Percentiles rank a stretch among this genome's conserved stretches.
phyloP scores from a whole-genome alignment of 2,888 invertebrate species.

The Troides oblongomaculatus region DNA sequence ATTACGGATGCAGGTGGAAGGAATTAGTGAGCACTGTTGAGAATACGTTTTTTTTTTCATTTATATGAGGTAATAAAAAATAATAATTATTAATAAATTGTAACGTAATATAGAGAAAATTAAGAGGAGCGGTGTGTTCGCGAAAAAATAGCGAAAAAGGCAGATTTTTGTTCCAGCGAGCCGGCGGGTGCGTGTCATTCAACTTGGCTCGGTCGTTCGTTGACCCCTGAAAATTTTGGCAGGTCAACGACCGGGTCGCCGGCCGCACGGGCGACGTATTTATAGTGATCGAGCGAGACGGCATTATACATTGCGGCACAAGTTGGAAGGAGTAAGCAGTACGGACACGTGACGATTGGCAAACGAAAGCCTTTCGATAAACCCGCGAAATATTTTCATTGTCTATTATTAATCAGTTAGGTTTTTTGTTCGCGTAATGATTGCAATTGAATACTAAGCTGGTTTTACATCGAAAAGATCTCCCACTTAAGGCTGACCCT shows the following conservation, averaged over 20 bases:
- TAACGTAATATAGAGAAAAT: constrained; percentile 6
- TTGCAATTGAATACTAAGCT: not conserved
- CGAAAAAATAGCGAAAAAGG: constrained; percentile 35
- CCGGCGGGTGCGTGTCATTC: constrained; percentile 40
- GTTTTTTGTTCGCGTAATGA: constrained; percentile 3
- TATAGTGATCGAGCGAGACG: constrained; percentile 42
- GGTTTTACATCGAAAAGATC: not conserved
- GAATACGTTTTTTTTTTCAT: no score
- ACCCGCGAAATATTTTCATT: constrained; percentile 39
- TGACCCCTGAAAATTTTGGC: constrained; percentile 63
- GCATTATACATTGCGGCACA: constrained; percentile 21
- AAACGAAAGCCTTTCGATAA: constrained; percentile 38
- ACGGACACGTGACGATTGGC: constrained; percentile 45
- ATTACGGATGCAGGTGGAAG: not conserved
- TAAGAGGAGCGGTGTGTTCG: constrained; percentile 31
- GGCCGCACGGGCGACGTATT: constrained; percentile 52
- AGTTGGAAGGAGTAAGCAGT: constrained; percentile 14
- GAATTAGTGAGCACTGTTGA: not conserved
- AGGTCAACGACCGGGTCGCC: constrained; percentile 60
- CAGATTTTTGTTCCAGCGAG: constrained; percentile 21
- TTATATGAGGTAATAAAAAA: constrained; percentile 1
- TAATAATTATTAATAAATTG: not conserved
- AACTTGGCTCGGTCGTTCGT: constrained; percentile 62
- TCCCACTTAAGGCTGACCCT: not conserved
- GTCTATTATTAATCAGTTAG: constrained; percentile 41